Evolutionary conservation across 2,888 invertebrate species (phyloP), one percentile per base, ranked within the genome.

Genomic region (Drosophila bunnanda): DNA sequence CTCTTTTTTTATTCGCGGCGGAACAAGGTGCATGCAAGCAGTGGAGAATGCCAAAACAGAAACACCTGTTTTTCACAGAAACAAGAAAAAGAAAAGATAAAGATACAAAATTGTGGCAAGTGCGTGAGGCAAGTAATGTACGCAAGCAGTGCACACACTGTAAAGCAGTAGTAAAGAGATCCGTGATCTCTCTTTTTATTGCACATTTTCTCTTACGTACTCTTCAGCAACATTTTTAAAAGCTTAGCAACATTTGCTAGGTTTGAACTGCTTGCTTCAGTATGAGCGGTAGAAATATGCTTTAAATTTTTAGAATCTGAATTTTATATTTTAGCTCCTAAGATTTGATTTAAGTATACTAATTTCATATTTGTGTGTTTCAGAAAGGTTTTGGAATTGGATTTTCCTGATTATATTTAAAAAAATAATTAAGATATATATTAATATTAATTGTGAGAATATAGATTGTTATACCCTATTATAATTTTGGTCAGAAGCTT

Each of bases 1-100:
- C 8, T 39, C 17, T 39, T 20, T 13, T 41, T 22, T 57, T 58
- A 58, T 38, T 52, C 38, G 55, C 59, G 43, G 50, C 22, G 28
- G 52, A 41, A 52, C 59, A 72, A 72, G 64, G 72, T 58, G 58
- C 75, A 50, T 20, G 32, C 50, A 54, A 52, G 53, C 61, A 39
- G 57, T 32, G 46, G 58, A 50, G 61, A 54, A 57, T 58, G 50
- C 52, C 50, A 44, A 48, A 71, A 71, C 61, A 50, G 53, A 60
- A 68, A 68, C 75, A 75, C 75, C 66, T 75, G 69, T 75, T 75
- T 73, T 74, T 32, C 57, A 10, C 41, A 17, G 30, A 30, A n/a
- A 22, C 15, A 20, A 48, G 30, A n/a, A 12, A 52, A 32, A 22
- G 2, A 9, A 20, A 34, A 52, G 13, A 34, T 52, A 34, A 34